Evolutionary conservation across 2,888 invertebrate genomes (phyloP).

Genomic region (Napeogenes inachia): DNA sequence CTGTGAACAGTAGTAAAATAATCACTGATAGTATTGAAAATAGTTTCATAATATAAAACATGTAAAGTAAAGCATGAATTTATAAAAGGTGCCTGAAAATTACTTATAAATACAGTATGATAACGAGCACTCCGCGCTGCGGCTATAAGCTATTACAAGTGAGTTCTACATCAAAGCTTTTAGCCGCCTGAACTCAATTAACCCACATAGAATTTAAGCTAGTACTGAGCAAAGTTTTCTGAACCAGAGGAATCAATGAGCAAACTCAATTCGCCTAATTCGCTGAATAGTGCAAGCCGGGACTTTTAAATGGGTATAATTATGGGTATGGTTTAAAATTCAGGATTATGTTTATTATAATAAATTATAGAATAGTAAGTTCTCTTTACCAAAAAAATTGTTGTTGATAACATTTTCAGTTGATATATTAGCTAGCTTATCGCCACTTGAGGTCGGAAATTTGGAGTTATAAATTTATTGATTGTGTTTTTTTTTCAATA

Average conservation of each 20-base stretch:
- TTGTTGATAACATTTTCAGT: too few species aligned
- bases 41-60: not conserved
- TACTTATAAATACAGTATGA: slow-evolving; percentile 17
- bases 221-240: slow-evolving; percentile 27
- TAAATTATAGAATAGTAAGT: too few species aligned
- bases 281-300: not conserved
- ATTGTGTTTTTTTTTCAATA: too few species aligned
- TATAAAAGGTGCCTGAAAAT: not conserved
- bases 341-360: too few species aligned
- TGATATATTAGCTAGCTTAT: too few species aligned
- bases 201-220: slow-evolving; percentile 31
- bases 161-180: slow-evolving; percentile 28
- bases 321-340: not conserved
- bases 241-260: slow-evolving; percentile 28
- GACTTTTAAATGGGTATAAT: not conserved
- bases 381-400: too few species aligned
- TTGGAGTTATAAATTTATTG: too few species aligned
- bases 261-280: slow-evolving; percentile 21
- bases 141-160: slow-evolving; percentile 24
- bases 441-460: too few species aligned
- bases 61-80: not conserved
- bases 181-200: slow-evolving; percentile 33
- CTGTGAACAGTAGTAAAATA: too few species aligned
- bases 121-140: slow-evolving; percentile 19
- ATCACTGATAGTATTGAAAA: too few species aligned